Evolutionary conservation across 2,888 invertebrate genomes (phyloP), one percentile per base, ranked within the genome.

Genomic region (Holacanthella duospinosa): DNA sequence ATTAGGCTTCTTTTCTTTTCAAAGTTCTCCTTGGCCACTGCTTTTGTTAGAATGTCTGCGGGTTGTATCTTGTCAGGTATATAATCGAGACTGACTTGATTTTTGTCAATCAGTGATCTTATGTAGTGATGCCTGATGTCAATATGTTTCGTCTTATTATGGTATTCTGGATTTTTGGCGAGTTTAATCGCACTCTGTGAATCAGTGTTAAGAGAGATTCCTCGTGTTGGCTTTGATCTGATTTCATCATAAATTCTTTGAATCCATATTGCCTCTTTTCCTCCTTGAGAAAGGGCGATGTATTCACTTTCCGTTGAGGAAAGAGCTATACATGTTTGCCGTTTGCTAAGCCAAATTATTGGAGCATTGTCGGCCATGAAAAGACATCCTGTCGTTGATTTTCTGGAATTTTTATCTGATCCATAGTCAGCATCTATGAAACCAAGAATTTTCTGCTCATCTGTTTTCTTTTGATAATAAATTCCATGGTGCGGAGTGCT

Each of bases 81-180:
- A 25, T 61, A 44, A 2, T 24, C 16, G 1, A 64, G 1, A 25
- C 29, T 25, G 3, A 69, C 19, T 43, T 58, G 36, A 25, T 55
- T 44, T 4, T 57, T 48, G 4, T 64, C 48, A 1, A 66, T 48
- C 24, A 62, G 25, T 24, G 65, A 60, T 2, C 67, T 55, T 0
- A 68, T 58, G 53, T 64, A 71, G 56, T n/a, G n/a, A n/a, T 70
- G 66, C 4, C 61, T n/a, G 0, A 71, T 44, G 28, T 66, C 66
- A n/a, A 73, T 73, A 36, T 73, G 73, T n/a, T n/a, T n/a, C n/a
- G 66, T 72, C 29, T 68, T 44, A 12, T 62, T 53, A 27, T 71
- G 68, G 24, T 58, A 61, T 29, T 61, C 65, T 1, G 66, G 61
- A 55, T 73, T 72, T 9, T 68, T 65, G 1, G 66, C 60, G 25